Conservation (phyloP, 1,140 invertebrate species). For the Papilio polytes region DNA sequence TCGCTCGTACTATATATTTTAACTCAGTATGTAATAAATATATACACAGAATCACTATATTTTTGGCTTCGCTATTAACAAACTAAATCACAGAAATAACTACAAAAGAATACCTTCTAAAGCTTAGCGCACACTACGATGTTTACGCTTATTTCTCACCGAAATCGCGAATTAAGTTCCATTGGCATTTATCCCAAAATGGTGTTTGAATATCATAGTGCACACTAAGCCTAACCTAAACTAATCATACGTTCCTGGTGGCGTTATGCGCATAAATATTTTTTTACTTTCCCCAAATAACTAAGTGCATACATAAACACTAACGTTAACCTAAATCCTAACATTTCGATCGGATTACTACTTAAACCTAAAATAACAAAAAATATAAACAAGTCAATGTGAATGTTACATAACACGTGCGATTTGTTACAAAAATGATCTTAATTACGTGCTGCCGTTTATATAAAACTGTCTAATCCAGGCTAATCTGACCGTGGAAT, state of each 20-base stretch:
- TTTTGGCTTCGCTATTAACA: constrained; percentile 76
- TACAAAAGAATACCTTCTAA: constrained; percentile 56
- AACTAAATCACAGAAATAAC: constrained; percentile 80
- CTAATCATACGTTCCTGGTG: not conserved
- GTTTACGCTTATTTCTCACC: not conserved
- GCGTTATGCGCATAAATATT: constrained; percentile 23
- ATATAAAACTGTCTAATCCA: not conserved
- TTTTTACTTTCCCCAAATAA: constrained; percentile 42
- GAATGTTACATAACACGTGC: constrained; percentile 81
- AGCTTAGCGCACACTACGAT: not conserved
- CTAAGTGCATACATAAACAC: constrained; percentile 31
- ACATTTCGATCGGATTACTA: constrained; percentile 61
- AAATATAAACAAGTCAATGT: constrained; percentile 81
- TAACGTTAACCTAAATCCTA: constrained; percentile 51
- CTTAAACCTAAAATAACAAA: constrained; percentile 79
- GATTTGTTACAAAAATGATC: constrained; percentile 61
- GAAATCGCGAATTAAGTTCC: too few relatives aligned
- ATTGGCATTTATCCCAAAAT: too few relatives aligned
- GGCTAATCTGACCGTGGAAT: too few relatives aligned
- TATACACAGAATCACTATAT: constrained; percentile 53
- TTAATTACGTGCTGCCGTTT: constrained; percentile 64
- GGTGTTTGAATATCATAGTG: not conserved
- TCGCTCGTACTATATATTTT: not conserved
- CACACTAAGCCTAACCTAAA: constrained; percentile 42
- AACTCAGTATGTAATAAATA: constrained; percentile 48